Evolutionary conservation across 2,113 vertebrate species (phyloP), one percentile per base, ranked within the genome.

Genomic region (Mionectes macconnelli): DNA sequence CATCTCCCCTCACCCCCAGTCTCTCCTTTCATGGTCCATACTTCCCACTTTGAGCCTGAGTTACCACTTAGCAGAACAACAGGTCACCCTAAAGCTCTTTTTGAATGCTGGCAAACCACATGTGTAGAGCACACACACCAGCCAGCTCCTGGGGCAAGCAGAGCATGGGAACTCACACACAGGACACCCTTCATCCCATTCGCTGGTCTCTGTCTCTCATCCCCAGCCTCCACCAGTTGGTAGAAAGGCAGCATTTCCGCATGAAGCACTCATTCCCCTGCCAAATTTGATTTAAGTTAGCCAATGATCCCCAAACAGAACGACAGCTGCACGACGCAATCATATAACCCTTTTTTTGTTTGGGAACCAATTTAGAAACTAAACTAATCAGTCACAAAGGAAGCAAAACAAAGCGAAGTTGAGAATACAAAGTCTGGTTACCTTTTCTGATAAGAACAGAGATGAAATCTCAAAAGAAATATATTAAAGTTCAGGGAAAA

Each of bases 371-470:
- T 72, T 73, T 45, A 88, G 67, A 85, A 91, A 86, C 50, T 27
- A 23, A 62, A 25, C 44, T 69, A 76, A 88, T 85, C 69, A 87
- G 62, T 79, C 70, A 79, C 49, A 66, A 91, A 91, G 64, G 69
- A 68, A 94, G n/a, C 47, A 76, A 87, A 80, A 57, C 50, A 94
- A 87, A 95, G 44, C 28, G 25, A 90, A 72, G 63, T 45, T 73
- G 78, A 76, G 85, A 89, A 95, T 79, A 73, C n/a, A 39, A 91
- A 82, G 77, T 45, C 70, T 83, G 70, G 66, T 73, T 91, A 87
- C 77, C 66, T 87, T 62, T 92, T 69, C 66, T 84, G 81, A 72
- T 73, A 94, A 84, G 66, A 87, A 87, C 28, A 81, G 21, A 57
- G 52, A 79, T 53, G 33, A 75, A 57, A 87, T 80, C 39, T 39